Evolutionary conservation across 2,888 invertebrate species (phyloP).

Genomic region (Anodontia alba): DNA sequence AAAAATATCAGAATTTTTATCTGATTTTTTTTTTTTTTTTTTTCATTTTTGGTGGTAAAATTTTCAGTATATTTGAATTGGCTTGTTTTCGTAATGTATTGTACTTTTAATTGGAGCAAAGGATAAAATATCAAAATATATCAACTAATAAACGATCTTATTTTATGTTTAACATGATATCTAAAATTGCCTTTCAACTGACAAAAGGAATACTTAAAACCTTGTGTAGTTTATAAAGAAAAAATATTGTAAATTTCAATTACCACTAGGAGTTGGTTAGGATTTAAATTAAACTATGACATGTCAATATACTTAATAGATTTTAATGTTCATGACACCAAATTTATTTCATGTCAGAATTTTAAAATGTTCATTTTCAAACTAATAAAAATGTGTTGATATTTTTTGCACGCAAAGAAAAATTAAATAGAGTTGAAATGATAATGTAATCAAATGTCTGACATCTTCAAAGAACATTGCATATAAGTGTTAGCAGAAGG

Average conservation of each 20-base stretch:
- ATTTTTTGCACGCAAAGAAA: neutral
- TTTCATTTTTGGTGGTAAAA: no score
- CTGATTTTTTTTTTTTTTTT: no score
- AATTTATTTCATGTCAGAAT: neutral
- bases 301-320: conserved; percentile 1
- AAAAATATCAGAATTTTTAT: no score
- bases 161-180: neutral
- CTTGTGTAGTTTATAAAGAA: neutral
- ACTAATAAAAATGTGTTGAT: neutral
- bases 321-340: neutral
- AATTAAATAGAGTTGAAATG: neutral
- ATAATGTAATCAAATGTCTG: no score
- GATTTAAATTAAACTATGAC: neutral
- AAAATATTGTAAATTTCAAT: neutral
- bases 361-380: neutral
- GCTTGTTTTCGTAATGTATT: no score
- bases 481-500: no score
- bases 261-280: neutral
- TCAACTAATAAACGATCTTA: neutral
- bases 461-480: no score
- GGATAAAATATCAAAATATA: no score
- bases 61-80: no score
- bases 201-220: conserved; percentile 1
- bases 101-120: no score
- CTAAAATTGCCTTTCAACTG: neutral